phyloP scores from a whole-genome alignment of 2,888 invertebrate species.

The Agriotes lineatus region DNA sequence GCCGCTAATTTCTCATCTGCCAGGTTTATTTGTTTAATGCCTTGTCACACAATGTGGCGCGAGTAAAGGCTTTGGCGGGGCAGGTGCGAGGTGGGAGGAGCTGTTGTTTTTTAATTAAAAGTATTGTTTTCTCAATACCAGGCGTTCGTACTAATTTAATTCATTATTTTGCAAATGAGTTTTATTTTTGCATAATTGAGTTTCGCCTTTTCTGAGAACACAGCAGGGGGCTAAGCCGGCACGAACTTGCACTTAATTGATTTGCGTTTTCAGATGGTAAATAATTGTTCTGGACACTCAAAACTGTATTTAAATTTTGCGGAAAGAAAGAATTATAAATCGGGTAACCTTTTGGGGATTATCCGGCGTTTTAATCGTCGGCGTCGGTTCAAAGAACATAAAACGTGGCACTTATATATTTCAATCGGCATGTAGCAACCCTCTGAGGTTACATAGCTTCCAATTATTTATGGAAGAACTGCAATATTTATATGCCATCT shows the following conservation, averaged over 20 bases:
- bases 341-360: too few species aligned
- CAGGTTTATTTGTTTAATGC: conserved; percentile 10
- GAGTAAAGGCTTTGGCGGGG: not conserved
- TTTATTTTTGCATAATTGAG: conserved; percentile 18
- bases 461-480: conserved; percentile 26
- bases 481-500: conserved; percentile 23
- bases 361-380: too few species aligned
- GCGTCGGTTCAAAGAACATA: not conserved
- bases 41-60: not conserved
- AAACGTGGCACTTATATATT: not conserved
- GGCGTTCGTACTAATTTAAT: conserved; percentile 9
- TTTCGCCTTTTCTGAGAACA: conserved; percentile 10
- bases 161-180: conserved; percentile 18
- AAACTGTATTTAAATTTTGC: too few species aligned
- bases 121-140: conserved; percentile 4
- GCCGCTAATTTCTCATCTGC: not conserved
- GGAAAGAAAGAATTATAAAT: too few species aligned
- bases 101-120: conserved; percentile 28
- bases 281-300: not conserved
- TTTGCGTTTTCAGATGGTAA: not conserved
- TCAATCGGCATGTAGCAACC: not conserved
- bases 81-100: not conserved
- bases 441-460: conserved; percentile 3
- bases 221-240: conserved; percentile 4
- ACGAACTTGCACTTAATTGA: not conserved